These are phyloP conservation scores for Anneissia japonica DNA, from an alignment of 35 echinoderm and acorn worm species.

Conservation along the genomic window DNA sequence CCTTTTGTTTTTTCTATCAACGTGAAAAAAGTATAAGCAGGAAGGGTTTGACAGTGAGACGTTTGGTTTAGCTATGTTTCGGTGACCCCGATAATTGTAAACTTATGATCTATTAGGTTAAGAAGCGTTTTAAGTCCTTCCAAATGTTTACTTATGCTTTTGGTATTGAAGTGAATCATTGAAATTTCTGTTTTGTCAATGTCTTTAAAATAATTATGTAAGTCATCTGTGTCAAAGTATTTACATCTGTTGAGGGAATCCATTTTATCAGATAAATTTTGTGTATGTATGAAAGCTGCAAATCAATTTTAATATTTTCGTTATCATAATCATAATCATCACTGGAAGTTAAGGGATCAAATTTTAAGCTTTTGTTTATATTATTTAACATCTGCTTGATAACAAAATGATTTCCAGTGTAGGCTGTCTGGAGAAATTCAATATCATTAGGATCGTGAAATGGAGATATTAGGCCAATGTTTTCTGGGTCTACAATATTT, in stretches of 20 bases:
- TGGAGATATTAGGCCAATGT: too few relatives aligned
- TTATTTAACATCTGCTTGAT: neutral
- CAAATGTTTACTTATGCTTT: neutral
- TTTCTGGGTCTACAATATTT: too few relatives aligned
- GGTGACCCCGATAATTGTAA: neutral
- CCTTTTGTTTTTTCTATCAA: neutral
- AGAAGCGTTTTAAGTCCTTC: neutral
- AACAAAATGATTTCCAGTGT: neutral
- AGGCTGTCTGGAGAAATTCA: neutral
- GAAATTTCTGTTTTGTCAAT: neutral
- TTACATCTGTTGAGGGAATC: neutral
- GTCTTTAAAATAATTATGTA: neutral
- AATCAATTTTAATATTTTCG: neutral
- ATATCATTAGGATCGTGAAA: too few relatives aligned
- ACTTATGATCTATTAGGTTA: neutral
- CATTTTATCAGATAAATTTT: neutral
- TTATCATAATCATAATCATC: neutral
- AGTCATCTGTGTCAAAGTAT: neutral
- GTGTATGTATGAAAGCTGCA: too few relatives aligned
- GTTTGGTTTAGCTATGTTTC: neutral
- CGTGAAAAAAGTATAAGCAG: neutral
- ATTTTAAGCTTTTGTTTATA: neutral
- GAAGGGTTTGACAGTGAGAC: neutral
- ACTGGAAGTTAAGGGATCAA: neutral
- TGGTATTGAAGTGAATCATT: neutral